Evolutionary conservation across 2,888 invertebrate genomes (phyloP).

Genomic region (Oasisia sp.): DNA sequence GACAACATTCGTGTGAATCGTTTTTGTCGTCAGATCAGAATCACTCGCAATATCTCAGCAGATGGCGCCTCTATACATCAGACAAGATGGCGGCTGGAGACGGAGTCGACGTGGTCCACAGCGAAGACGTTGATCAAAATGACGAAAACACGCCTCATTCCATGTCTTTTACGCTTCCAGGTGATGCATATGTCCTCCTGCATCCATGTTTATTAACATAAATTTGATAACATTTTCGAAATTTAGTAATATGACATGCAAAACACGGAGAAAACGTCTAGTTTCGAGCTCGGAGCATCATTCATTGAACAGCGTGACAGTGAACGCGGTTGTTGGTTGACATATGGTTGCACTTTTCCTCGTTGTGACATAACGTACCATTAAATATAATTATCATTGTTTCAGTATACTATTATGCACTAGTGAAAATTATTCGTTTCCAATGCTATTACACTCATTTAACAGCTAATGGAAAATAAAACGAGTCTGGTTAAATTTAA

Average conservation of each 20-base stretch:
- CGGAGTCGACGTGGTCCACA: constrained; percentile 7
- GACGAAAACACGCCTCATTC: background rate
- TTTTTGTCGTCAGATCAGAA: background rate
- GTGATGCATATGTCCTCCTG: background rate
- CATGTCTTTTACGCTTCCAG: background rate
- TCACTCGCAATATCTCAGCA: background rate
- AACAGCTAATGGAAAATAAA: background rate
- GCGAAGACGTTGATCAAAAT: background rate
- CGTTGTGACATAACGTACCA: background rate
- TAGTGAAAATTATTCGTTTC: background rate
- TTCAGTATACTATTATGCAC: background rate
- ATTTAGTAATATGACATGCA: background rate
- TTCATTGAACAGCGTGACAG: background rate
- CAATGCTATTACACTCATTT: background rate
- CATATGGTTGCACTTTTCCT: background rate
- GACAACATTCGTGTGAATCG: background rate
- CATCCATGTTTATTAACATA: background rate
- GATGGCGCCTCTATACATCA: constrained; percentile 1
- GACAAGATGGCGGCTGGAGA: background rate
- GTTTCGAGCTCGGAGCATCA: background rate
- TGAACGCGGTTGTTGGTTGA: background rate
- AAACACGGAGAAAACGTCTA: background rate
- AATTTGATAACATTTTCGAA: background rate
- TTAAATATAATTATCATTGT: background rate
- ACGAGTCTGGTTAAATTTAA: too few relatives aligned